A percentile compares a stretch with the other conserved stretches of the same genome.
These are phyloP conservation scores for Cryptotis parvus DNA, from an alignment of 2,113 vertebrate species.

Conservation along the genomic window DNA sequence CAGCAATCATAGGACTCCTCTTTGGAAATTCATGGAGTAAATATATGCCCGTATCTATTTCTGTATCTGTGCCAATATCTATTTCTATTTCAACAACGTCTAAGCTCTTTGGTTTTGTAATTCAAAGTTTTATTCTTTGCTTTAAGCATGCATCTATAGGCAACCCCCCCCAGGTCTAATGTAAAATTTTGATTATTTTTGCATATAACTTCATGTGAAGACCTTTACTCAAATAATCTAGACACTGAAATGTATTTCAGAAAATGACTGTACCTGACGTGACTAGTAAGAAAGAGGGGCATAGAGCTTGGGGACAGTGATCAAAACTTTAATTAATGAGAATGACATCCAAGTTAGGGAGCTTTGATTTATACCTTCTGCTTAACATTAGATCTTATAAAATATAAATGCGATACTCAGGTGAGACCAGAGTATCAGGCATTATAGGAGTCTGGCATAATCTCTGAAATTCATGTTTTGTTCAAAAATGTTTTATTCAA, in stretches of 20 bases:
- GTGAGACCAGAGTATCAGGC: background rate
- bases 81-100: background rate
- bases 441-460: background rate
- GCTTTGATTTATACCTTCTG: background rate
- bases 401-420: background rate
- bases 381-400: background rate
- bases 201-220: background rate
- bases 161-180: background rate
- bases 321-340: background rate
- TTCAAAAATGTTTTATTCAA: background rate
- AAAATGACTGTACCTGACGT: conserved; percentile 6
- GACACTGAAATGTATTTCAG: conserved; percentile 16
- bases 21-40: background rate
- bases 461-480: background rate
- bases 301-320: background rate
- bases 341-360: background rate
- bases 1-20: background rate
- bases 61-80: background rate
- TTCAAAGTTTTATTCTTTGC: conserved; percentile 26
- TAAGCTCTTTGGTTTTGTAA: conserved; percentile 35
- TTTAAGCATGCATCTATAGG: conserved; percentile 1
- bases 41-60: background rate
- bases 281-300: background rate
- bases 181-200: background rate
- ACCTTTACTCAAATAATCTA: background rate